Base-by-base conservation (phyloP, 2,113 vertebrate genomes). In the Ophiodon elongatus region DNA sequence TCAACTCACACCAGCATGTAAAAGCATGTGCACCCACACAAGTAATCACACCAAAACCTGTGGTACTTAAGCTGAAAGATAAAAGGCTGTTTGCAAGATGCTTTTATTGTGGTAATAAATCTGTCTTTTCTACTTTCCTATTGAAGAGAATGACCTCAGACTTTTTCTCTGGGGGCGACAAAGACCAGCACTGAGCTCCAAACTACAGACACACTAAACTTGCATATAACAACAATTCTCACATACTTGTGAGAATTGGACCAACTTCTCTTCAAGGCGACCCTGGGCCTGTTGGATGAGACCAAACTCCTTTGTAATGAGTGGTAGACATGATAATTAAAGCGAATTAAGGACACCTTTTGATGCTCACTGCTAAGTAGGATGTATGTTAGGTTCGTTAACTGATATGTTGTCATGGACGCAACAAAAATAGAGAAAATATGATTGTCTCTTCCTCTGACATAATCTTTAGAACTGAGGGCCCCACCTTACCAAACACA, bases 91-190 rank as follows among this genome's bases (percentile, higher is more conserved):
- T 37, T 85, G 56, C 62, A 75, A 62, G 64, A 87, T 41, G 77
- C 63, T 81, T 87, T 91, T 83, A 87, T 50, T 72, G 83, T 52
- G 63, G 63, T 84, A 60, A 69, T 88, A 81, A 86, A 88, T 81
- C 85, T 71, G 63, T 71, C 71, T 66, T 66, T 62, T 82, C 35
- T 62, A 37, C 78, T 87, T 76, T 90, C 71, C 45, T 73, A 66
- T 79, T 80, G 73, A 79, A 71, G 17, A 63, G 39, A 66, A 29
- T 73, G 39, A 84, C 65, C 67, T 77, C 31, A 64, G 66, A 71
- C 39, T 52, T 72, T 76, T 68, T 60, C 63, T 71, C 69, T 63
- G 27, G 62, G 66, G 71, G 33, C 23, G 77, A 77, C 62, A 73
- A 84, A 60, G 71, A 71, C 37, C 39, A 75, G 57, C 4, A 14